phyloP scores from a whole-genome alignment of 2,888 invertebrate genomes.

The Linyphia triangularis region DNA sequence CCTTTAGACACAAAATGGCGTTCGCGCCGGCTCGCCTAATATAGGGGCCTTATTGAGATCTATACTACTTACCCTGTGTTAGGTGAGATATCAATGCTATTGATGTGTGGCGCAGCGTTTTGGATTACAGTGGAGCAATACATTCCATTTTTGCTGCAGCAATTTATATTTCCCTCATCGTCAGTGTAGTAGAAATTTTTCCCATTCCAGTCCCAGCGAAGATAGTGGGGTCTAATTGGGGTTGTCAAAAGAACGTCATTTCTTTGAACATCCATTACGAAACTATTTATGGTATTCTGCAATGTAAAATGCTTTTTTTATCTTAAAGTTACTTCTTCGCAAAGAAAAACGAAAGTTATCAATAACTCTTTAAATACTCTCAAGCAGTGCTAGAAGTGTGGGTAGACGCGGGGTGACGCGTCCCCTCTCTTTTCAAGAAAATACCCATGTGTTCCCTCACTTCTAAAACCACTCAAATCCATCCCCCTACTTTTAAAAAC shows the following conservation, averaged over 20 bases:
- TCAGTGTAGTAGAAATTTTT: constrained; percentile 91
- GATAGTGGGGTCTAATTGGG: constrained; percentile 67
- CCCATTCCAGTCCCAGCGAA: constrained; percentile 81
- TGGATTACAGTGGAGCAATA: constrained; percentile 80
- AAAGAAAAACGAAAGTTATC: background rate
- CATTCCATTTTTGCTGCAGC: constrained; percentile 85
- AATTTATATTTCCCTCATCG: constrained; percentile 85
- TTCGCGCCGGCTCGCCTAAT: too few relatives aligned
- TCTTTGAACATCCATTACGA: background rate
- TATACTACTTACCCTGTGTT: constrained; percentile 82
- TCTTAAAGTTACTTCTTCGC: background rate
- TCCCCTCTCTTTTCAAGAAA: background rate
- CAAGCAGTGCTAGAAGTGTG: background rate
- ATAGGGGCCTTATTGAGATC: too few relatives aligned
- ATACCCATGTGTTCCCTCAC: background rate
- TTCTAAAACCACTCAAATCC: too few relatives aligned
- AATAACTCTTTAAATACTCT: background rate
- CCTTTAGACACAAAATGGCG: too few relatives aligned
- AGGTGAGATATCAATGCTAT: constrained; percentile 82
- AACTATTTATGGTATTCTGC: constrained; percentile 57
- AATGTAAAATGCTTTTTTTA: background rate
- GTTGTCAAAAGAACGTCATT: constrained; percentile 18
- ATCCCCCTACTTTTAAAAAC: too few relatives aligned
- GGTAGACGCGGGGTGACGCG: too few relatives aligned
- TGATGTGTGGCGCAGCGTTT: constrained; percentile 79